phyloP scores from a whole-genome alignment of 64 coral and sea anemone genomes.

The Acropora yongei region DNA sequence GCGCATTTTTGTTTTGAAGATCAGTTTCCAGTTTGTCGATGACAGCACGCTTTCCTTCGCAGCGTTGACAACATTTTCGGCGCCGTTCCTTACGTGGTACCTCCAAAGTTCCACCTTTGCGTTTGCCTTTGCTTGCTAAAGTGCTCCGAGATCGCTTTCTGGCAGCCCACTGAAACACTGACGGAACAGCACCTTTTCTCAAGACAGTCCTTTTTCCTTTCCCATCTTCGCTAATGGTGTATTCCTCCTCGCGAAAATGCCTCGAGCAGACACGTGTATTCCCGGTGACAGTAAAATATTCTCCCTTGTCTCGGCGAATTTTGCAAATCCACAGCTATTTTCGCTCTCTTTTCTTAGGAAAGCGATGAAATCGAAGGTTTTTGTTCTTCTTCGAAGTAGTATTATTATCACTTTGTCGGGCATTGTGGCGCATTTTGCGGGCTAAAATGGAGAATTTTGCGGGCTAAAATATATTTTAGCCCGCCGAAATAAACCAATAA shows the following conservation, averaged over 20 bases:
- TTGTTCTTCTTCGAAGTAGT: constrained; percentile 47
- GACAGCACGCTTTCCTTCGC: too few species aligned
- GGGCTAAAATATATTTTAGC: too few species aligned
- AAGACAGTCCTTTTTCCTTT: too few species aligned
- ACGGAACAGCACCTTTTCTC: too few species aligned
- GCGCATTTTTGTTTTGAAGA: neutral
- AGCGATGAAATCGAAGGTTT: constrained; percentile 28
- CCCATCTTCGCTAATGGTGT: too few species aligned
- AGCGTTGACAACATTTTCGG: neutral
- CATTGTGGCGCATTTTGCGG: too few species aligned
- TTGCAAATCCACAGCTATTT: neutral
- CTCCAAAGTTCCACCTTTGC: neutral
- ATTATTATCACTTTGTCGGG: too few species aligned
- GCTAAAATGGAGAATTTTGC: too few species aligned
- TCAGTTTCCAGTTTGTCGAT: neutral
- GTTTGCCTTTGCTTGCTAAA: neutral
- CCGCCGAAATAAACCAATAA: too few species aligned
- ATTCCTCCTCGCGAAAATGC: neutral
- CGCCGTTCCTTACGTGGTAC: neutral
- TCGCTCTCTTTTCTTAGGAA: neutral
- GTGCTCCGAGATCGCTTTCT: too few species aligned
- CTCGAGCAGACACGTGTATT: constrained; percentile 3
- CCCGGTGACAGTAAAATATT: neutral
- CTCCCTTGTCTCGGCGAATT: neutral
- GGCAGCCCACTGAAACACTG: too few species aligned